phyloP scores from a whole-genome alignment of 2,113 vertebrate genomes.

The Sporophila hypoxantha region DNA sequence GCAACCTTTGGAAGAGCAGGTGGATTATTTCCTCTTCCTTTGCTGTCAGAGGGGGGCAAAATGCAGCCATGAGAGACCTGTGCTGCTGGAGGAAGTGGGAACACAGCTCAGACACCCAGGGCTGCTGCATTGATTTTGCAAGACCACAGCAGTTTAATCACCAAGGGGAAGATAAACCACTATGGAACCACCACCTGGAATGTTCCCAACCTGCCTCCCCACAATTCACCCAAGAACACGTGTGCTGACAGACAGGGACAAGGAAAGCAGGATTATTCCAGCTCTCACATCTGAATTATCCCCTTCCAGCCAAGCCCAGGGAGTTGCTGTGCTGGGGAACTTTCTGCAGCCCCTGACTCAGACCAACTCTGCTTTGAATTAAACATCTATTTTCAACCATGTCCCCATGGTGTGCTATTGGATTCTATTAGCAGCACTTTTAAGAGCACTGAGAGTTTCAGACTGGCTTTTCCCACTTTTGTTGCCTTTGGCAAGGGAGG shows the following conservation, averaged over 20 bases:
- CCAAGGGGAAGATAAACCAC: background rate
- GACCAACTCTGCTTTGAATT: conserved; percentile 15
- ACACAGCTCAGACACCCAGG: background rate
- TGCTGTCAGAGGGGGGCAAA: background rate
- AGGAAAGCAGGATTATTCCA: background rate
- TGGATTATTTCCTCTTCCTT: conserved; percentile 14
- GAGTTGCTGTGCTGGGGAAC: background rate
- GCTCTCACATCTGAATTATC: background rate
- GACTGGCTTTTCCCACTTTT: background rate
- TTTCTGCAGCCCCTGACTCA: background rate
- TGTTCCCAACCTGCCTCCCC: background rate
- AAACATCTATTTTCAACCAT: conserved; percentile 25
- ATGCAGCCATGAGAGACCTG: background rate
- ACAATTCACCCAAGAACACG: rapidly evolving
- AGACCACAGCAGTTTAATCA: background rate
- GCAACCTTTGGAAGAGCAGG: background rate
- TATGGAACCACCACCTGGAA: background rate
- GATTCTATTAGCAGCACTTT: background rate
- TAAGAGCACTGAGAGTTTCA: background rate
- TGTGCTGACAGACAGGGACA: background rate
- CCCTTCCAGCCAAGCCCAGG: background rate
- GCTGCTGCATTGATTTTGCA: background rate
- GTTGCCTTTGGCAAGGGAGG: background rate
- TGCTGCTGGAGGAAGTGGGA: background rate
- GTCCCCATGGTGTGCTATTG: background rate